Evolutionary conservation across 2,888 invertebrate species (phyloP), one percentile per base, ranked within the genome.

Genomic region (Balanococcus diminutus): DNA sequence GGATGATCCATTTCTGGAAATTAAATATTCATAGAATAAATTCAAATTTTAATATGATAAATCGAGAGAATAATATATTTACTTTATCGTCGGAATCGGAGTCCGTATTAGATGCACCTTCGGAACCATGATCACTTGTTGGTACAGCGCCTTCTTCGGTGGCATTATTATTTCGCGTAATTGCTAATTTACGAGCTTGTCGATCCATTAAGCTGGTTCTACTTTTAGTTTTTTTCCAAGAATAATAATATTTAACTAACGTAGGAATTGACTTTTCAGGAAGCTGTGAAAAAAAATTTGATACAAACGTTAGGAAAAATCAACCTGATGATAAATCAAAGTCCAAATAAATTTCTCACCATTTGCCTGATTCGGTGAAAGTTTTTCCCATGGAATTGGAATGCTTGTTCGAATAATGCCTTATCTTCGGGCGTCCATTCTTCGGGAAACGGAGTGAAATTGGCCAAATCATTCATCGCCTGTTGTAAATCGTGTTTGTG

Each of bases 391-490:
- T 98, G 98, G 90, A 98, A 98, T 89, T 97, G 97, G 90, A 98
- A 98, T 51, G 98, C 98, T 91, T 98, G 98, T 90, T 99, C 98
- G 91, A 99, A 99, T 16, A 98, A 91, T 82, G 98, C 98, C 91
- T 98, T 98, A 90, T 99, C 99, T 90, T 99, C 98, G 0, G 96
- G 95, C 2, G 98, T 96, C 98, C 98, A 99, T 89, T 98, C 98
- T 91, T 98, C 98, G 16, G 98, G 98, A 89, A 98, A 97, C 0
- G 98, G 98, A 87, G 97, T 97, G 90, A 98, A 99, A 90, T 98
- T 98, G 1, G 98, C 96, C 88, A 99, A 92, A 90, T 98, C 98
- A 90, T 96, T 92, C 25, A 98, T 94, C 9, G 98, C 98, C 89
- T 96, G 93, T 88, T 96, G 96, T 87, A 98, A 92, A 90, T 98